These are phyloP conservation scores for Auanema sp. DNA, from an alignment of 2,888 invertebrate species.

Conservation along the genomic window DNA sequence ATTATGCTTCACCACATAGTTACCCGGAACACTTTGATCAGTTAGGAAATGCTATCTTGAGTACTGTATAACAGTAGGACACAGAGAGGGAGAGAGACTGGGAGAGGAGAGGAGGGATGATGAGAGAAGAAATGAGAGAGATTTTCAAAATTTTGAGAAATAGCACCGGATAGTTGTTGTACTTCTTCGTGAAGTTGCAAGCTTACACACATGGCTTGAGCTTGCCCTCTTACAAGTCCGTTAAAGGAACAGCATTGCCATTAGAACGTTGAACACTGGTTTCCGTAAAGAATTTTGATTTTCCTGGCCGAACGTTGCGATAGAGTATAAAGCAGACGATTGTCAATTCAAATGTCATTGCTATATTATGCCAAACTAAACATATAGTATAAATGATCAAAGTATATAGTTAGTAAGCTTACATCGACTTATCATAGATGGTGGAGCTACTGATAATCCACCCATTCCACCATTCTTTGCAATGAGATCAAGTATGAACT, in stretches of 20 bases:
- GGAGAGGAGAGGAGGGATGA: too few relatives aligned
- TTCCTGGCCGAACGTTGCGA: conserved; percentile 20
- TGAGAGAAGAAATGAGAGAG: too few relatives aligned
- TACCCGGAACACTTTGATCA: too few relatives aligned
- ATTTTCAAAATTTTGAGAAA: too few relatives aligned
- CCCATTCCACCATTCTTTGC: conserved; percentile 26
- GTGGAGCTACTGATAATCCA: conserved; percentile 16
- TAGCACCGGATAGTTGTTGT: too few relatives aligned
- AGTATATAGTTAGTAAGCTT: conserved; percentile 1
- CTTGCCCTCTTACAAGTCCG: conserved; percentile 19
- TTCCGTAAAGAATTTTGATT: conserved; percentile 20
- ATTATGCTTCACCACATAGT: too few relatives aligned
- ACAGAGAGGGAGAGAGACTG: too few relatives aligned
- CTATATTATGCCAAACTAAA: conserved; percentile 27
- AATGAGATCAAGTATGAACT: conserved; percentile 23
- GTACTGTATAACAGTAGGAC: too few relatives aligned
- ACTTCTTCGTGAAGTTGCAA: too few relatives aligned
- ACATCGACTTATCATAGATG: conserved; percentile 23
- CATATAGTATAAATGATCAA: not conserved
- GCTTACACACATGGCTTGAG: too few relatives aligned
- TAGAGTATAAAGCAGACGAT: conserved; percentile 17
- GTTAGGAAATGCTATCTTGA: too few relatives aligned
- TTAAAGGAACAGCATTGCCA: conserved; percentile 21
- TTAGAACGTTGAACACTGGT: conserved; percentile 13
- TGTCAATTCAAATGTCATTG: conserved; percentile 24